These are phyloP conservation scores for Zosterops hypoxanthus DNA, from an alignment of 2,113 vertebrate species.

Conservation along the genomic window DNA sequence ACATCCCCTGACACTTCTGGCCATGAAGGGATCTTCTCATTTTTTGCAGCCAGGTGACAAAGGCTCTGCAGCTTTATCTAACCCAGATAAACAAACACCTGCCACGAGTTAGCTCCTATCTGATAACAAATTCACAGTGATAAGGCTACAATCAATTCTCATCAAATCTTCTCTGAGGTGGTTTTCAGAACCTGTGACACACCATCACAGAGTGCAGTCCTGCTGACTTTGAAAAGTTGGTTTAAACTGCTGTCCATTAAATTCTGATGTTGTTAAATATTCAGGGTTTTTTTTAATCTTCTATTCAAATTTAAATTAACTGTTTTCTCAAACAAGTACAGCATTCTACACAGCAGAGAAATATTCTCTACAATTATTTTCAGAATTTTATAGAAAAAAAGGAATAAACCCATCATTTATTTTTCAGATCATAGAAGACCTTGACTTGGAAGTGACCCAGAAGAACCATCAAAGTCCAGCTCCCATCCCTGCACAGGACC, in stretches of 20 bases:
- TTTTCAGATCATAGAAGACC: neutral
- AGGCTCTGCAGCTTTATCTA: conserved; percentile 33
- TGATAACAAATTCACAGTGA: conserved; percentile 29
- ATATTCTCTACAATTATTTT: neutral
- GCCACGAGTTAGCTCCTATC: neutral
- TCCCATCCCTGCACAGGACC: neutral
- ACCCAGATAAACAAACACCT: conserved; percentile 63
- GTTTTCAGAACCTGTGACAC: conserved; percentile 4
- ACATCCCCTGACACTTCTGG: neutral
- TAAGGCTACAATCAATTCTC: conserved; percentile 59
- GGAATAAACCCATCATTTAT: neutral
- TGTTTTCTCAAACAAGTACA: neutral
- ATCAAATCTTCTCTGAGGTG: conserved; percentile 51
- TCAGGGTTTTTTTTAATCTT: neutral
- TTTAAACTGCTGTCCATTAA: neutral
- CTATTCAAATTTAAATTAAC: neutral
- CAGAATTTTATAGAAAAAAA: neutral
- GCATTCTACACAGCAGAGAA: neutral
- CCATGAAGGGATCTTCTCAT: neutral
- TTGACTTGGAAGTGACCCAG: neutral
- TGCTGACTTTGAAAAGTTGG: conserved; percentile 11
- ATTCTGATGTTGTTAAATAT: neutral
- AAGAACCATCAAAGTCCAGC: fast-evolving
- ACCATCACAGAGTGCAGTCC: neutral
- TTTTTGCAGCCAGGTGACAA: neutral